These are phyloP conservation scores for Neoseiulus cucumeris DNA, from an alignment of 1,140 invertebrate genomes.

Conservation along the genomic window DNA sequence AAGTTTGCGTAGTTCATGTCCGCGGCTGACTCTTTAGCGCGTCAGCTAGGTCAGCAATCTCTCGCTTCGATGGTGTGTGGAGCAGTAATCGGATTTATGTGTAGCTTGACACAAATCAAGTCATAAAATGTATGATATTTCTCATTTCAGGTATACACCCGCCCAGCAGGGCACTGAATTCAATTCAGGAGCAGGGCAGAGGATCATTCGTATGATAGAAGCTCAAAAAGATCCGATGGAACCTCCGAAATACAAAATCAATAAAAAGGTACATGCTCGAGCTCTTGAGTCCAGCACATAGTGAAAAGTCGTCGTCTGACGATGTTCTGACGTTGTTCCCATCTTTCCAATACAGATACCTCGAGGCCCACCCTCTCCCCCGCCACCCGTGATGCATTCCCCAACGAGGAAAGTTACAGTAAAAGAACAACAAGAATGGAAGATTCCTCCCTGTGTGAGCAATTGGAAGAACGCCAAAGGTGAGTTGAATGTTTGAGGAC, in stretches of 20 bases:
- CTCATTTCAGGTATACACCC: constrained; percentile 68
- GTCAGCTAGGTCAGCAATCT: too few relatives aligned
- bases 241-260: constrained; percentile 77
- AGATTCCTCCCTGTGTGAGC: constrained; percentile 96
- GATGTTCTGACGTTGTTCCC: background rate
- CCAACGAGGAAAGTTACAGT: constrained; percentile 91
- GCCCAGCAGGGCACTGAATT: constrained; percentile 85
- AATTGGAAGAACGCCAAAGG: constrained; percentile 99
- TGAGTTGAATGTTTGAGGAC: constrained; percentile 6
- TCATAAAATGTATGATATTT: too few relatives aligned
- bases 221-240: constrained; percentile 94
- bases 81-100: too few relatives aligned
- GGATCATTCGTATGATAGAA: constrained; percentile 90
- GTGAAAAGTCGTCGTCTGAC: background rate
- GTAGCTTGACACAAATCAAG: too few relatives aligned
- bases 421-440: constrained; percentile 98
- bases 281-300: too few relatives aligned
- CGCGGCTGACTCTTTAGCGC: too few relatives aligned
- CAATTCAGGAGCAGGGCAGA: constrained; percentile 90
- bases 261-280: constrained; percentile 21
- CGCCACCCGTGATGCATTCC: constrained; percentile 88
- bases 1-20: too few relatives aligned
- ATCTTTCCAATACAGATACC: constrained; percentile 42
- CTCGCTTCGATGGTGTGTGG: too few relatives aligned
- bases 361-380: constrained; percentile 87